Conservation (phyloP, 2,797 vertebrate genomes). For the Sparus aurata region DNA sequence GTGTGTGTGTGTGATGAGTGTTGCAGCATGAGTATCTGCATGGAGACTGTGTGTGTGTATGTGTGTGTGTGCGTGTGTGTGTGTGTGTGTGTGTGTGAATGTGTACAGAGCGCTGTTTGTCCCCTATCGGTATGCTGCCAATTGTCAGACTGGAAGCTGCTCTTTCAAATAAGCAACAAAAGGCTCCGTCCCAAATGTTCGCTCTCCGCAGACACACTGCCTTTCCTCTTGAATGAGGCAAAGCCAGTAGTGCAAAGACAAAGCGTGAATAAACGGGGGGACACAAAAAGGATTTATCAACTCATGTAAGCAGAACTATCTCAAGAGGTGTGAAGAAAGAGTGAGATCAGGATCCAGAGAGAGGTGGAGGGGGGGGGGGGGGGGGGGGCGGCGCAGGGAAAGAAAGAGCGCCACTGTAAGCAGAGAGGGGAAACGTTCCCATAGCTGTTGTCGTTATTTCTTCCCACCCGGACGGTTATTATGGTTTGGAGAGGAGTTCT, state of each 20-base stretch:
- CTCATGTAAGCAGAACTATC: slow-evolving; percentile 77
- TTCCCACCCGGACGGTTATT: slow-evolving; percentile 67
- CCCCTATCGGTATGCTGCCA: slow-evolving; percentile 70
- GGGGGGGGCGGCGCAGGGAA: slow-evolving; percentile 8
- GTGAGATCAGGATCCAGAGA: slow-evolving; percentile 44
- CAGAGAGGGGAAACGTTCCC: slow-evolving; percentile 64
- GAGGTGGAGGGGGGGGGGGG: slow-evolving; percentile 16
- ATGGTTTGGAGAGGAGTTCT: slow-evolving; percentile 69
- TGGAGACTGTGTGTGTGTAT: slow-evolving; percentile 44
- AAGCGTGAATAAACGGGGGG: slow-evolving; percentile 76
- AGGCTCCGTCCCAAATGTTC: slow-evolving; percentile 71
- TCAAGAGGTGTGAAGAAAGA: slow-evolving; percentile 75
- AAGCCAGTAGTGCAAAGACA: slow-evolving; percentile 76
- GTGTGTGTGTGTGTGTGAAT: slow-evolving; percentile 62
- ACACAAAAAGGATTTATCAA: slow-evolving; percentile 82
- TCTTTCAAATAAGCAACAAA: slow-evolving; percentile 83
- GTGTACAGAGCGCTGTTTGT: slow-evolving; percentile 65
- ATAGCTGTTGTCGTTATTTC: slow-evolving; percentile 58
- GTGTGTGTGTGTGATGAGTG: slow-evolving; percentile 44
- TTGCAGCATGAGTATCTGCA: slow-evolving; percentile 52
- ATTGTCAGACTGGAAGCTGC: slow-evolving; percentile 76
- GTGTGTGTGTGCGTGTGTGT: slow-evolving; percentile 55
- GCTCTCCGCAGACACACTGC: slow-evolving; percentile 60
- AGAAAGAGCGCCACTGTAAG: slow-evolving; percentile 66
- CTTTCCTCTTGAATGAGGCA: slow-evolving; percentile 75